phyloP scores from a whole-genome alignment of 2,888 invertebrate genomes.

The Malachius bipustulatus region DNA sequence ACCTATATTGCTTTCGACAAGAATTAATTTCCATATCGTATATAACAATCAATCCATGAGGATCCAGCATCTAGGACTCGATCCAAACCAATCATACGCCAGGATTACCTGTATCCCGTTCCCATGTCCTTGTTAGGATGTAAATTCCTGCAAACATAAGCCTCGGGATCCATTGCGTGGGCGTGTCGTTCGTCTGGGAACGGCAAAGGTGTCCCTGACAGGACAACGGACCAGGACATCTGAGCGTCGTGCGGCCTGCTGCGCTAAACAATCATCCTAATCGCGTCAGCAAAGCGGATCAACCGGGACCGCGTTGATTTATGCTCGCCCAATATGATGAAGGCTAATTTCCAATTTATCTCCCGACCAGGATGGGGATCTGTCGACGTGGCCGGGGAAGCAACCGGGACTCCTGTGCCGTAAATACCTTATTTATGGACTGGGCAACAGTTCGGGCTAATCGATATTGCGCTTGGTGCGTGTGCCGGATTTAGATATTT shows the following conservation, averaged over 20 bases:
- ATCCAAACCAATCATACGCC: no score
- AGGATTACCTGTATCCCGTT: background rate
- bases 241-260: conserved; percentile 1
- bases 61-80: no score
- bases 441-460: no score
- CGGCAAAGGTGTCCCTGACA: conserved; percentile 2
- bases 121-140: conserved; percentile 1
- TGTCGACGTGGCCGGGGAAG: no score
- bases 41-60: no score
- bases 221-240: background rate
- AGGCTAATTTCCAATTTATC: conserved; percentile 27
- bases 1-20: no score
- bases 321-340: conserved; percentile 31
- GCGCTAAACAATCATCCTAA: conserved; percentile 24
- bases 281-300: conserved; percentile 30
- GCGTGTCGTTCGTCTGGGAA: background rate
- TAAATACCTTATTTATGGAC: no score
- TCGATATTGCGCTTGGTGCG: background rate
- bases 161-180: background rate
- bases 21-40: no score
- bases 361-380: no score
- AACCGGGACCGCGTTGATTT: conserved; percentile 25
- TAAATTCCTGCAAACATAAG: background rate
- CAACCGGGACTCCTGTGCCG: background rate
- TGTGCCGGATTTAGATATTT: no score